Conservation (phyloP, 1,140 invertebrate genomes). For the Drosophila ficusphila region DNA sequence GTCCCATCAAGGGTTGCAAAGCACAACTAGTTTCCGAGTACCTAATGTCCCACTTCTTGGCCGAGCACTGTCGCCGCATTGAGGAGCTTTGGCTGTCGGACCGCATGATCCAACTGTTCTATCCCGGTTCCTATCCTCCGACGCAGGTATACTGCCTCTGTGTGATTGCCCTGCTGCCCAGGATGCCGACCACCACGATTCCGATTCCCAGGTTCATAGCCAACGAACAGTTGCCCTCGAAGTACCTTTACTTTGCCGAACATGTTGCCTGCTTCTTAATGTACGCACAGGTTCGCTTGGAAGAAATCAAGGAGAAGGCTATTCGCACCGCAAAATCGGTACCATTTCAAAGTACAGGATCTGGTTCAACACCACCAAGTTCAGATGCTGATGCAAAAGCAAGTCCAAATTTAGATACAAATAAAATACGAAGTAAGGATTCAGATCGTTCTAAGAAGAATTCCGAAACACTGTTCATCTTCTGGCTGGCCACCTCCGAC, state of each 20-base stretch:
- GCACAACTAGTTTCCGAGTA: neutral
- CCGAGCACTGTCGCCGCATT: slow-evolving; percentile 18
- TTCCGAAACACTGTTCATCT: slow-evolving; percentile 3
- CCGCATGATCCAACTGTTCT: slow-evolving; percentile 2
- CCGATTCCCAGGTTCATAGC: neutral
- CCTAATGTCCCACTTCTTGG: slow-evolving; percentile 18
- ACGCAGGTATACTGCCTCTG: slow-evolving; percentile 6
- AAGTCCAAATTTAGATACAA: no score
- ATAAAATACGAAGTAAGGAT: no score
- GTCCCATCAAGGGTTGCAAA: slow-evolving; percentile 4
- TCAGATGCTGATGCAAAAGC: no score
- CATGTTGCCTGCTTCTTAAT: slow-evolving; percentile 14
- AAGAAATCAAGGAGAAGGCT: neutral
- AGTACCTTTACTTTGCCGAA: slow-evolving; percentile 7
- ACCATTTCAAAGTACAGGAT: no score
- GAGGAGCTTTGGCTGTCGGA: slow-evolving; percentile 25
- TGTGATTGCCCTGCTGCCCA: neutral
- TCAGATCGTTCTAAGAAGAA: no score
- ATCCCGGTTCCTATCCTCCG: slow-evolving; percentile 2
- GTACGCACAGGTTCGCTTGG: slow-evolving; percentile 3
- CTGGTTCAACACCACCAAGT: no score
- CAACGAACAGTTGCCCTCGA: neutral
- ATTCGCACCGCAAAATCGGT: no score
- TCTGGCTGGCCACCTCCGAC: slow-evolving; percentile 18
- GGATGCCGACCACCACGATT: neutral